Conservation (phyloP, 64 coral and sea anemone genomes). For the Orbicella faveolata region DNA sequence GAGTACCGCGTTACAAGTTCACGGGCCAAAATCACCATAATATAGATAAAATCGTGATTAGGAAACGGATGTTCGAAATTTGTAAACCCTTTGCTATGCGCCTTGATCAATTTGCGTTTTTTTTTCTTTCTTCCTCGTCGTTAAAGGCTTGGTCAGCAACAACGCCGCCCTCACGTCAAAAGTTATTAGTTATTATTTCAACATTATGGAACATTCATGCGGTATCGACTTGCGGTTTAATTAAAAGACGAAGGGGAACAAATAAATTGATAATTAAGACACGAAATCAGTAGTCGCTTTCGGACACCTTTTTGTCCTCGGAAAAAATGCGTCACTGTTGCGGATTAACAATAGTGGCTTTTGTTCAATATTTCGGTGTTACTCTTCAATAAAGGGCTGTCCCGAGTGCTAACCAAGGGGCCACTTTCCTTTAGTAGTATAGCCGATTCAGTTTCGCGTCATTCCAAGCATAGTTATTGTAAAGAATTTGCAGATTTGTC, state of each 20-base stretch:
- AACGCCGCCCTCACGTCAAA: background rate
- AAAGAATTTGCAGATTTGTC: background rate
- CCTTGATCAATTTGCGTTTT: background rate
- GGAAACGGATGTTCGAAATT: background rate
- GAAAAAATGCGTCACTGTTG: background rate
- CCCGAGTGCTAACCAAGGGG: background rate
- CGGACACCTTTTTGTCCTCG: background rate
- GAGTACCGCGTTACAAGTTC: background rate
- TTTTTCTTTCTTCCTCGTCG: background rate
- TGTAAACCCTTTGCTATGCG: background rate
- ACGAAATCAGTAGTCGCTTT: constrained; percentile 9
- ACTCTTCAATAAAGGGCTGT: background rate
- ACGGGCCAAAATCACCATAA: background rate
- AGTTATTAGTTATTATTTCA: background rate
- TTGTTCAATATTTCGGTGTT: background rate
- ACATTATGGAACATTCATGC: background rate
- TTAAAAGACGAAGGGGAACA: background rate
- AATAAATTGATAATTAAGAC: background rate
- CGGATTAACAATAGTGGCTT: background rate
- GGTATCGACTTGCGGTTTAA: background rate
- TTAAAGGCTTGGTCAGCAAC: background rate
- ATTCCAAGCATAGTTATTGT: background rate
- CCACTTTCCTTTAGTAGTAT: background rate
- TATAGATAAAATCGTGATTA: background rate
- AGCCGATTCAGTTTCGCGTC: background rate